Percentiles rank a stretch among this genome's conserved stretches.
Evolutionary conservation across 1,140 invertebrate species (phyloP).

Genomic region (Heterodera schachtii): DNA sequence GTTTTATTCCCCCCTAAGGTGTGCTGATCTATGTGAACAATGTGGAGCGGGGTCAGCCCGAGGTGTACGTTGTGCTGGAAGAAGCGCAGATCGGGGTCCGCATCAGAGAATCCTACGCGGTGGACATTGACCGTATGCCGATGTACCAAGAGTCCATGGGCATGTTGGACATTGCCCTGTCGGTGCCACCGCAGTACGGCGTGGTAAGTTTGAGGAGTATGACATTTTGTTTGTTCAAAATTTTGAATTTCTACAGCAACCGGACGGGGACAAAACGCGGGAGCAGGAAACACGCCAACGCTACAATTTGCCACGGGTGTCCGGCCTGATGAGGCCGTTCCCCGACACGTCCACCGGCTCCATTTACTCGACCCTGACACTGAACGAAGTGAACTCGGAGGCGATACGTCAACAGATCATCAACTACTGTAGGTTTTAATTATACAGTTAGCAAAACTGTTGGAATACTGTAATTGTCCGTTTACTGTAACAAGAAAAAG

Average conservation of each 20-base stretch:
- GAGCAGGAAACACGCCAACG: constrained; percentile 51
- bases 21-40: constrained; percentile 65
- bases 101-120: constrained; percentile 60
- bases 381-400: constrained; percentile 57
- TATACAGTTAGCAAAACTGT: background rate
- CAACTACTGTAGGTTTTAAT: constrained; percentile 41
- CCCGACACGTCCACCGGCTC: constrained; percentile 51
- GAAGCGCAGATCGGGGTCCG: constrained; percentile 64
- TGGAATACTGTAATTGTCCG: background rate
- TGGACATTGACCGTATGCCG: constrained; percentile 65
- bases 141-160: constrained; percentile 65
- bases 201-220: constrained; percentile 49
- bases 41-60: constrained; percentile 63
- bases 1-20: constrained; percentile 39
- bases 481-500: background rate
- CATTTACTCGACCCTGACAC: constrained; percentile 49
- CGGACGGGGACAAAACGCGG: constrained; percentile 59
- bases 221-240: constrained; percentile 1
- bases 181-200: constrained; percentile 65
- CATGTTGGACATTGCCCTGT: constrained; percentile 58
- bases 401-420: constrained; percentile 53
- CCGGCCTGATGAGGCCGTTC: constrained; percentile 54
- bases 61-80: constrained; percentile 65
- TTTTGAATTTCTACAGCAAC: constrained; percentile 37
- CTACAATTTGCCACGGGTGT: constrained; percentile 50